Evolutionary conservation across 2,113 vertebrate species (phyloP).

Genomic region (Tyrannus savana): DNA sequence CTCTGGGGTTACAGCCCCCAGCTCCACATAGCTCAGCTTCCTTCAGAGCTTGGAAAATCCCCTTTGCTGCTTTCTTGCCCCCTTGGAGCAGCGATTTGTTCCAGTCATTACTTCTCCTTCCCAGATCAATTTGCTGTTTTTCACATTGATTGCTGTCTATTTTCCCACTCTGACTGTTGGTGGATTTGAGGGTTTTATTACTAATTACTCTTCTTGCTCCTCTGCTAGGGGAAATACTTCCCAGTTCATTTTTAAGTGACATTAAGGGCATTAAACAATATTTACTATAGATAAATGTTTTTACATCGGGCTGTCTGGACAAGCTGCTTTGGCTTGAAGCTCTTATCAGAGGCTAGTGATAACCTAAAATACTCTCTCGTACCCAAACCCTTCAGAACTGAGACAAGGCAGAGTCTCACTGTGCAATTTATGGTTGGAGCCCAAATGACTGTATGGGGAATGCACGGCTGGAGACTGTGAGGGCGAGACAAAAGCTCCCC

Average conservation of each 20-base stretch:
- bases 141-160: background rate
- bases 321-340: background rate
- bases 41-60: background rate
- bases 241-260: background rate
- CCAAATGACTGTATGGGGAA: background rate
- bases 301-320: background rate
- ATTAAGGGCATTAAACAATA: background rate
- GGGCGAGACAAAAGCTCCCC: background rate
- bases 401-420: background rate
- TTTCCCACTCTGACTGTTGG: background rate
- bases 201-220: background rate
- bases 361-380: background rate
- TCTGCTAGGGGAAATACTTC: background rate
- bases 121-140: background rate
- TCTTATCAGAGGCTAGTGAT: background rate
- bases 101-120: background rate
- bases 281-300: background rate
- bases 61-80: background rate
- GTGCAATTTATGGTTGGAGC: background rate
- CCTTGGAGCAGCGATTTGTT: background rate
- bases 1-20: background rate
- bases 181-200: background rate
- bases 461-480: background rate
- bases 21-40: rapidly evolving
- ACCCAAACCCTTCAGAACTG: background rate